Evolutionary conservation across 1,140 invertebrate species (phyloP).

Genomic region (Bombus turneri): DNA sequence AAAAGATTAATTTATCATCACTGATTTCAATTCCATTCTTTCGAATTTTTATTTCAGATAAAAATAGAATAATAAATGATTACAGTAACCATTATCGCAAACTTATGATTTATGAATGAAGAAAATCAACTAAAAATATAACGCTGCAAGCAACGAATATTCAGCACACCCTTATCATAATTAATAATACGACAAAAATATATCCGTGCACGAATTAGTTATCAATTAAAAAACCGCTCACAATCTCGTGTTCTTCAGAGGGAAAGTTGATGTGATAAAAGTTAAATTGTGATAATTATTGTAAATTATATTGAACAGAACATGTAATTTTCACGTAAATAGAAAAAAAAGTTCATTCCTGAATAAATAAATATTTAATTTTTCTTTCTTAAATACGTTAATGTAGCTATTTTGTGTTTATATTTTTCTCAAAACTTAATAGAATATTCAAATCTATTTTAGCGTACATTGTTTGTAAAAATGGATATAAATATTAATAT

Average conservation of each 20-base stretch:
- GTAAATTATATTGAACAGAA: background rate
- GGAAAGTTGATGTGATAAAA: background rate
- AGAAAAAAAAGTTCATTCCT: no score
- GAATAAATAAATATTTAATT: background rate
- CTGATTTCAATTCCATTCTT: background rate
- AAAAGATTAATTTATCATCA: background rate
- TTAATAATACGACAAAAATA: slow-evolving; percentile 2
- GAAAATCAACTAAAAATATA: background rate
- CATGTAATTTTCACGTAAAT: background rate
- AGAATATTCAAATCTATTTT: background rate
- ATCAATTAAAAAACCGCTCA: slow-evolving; percentile 5
- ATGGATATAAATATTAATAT: background rate
- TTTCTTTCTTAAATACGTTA: background rate
- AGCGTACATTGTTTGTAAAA: background rate
- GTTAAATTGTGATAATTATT: background rate
- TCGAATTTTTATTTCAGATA: background rate
- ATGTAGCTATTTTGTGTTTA: background rate
- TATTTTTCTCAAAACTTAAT: background rate
- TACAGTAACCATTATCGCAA: background rate
- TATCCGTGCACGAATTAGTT: background rate
- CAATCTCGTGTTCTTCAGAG: background rate
- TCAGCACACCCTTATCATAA: background rate
- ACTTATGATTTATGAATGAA: background rate
- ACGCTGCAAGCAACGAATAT: background rate
- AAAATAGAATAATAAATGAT: background rate